Evolutionary conservation across 1,140 invertebrate species (phyloP), one percentile per base, ranked within the genome.

Genomic region (Lerema accius): DNA sequence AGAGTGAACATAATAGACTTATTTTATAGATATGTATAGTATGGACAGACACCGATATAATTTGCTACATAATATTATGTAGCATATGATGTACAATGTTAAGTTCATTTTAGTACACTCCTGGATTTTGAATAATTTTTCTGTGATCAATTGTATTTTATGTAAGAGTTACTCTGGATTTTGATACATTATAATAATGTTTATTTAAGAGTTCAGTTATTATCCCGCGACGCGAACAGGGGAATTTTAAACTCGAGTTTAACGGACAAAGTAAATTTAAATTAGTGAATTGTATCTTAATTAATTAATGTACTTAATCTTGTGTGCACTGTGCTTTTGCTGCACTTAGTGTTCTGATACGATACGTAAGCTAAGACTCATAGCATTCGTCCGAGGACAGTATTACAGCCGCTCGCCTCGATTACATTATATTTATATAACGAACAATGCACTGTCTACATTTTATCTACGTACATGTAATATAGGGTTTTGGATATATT

Each of bases 401-500:
- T 77, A 79, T 82, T 80, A 78, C 37, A 62, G 53, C 55, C 65
- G 69, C 51, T 55, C 35, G 69, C 66, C 50, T 67, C 66, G 59
- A 53, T 51, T 35, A 35, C 39, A 45, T n/a, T n/a, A 67, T 11
- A 62, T 48, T 67, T 72, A 77, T 61, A 3, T 72, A 79, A 73
- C 71, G 74, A 80, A 80, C 72, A 81, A 79, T 85, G 74, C 81
- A 85, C 83, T 85, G 84, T 86, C 82, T 75, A 79, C 71, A 69
- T 73, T 65, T 70, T 74, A 67, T 78, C 65, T 75, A 76, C 67
- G 65, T 76, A 78, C 68, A 62, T 82, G 71, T 86, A 80, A 73
- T 72, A 79, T 86, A 82, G 71, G 66, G 73, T 78, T 83, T 87
- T 87, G 72, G 81, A 87, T 78, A 81, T 76, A 78, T 83, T 82